Conservation (phyloP, 2,888 invertebrate genomes). For the Drosophila subquinaria region DNA sequence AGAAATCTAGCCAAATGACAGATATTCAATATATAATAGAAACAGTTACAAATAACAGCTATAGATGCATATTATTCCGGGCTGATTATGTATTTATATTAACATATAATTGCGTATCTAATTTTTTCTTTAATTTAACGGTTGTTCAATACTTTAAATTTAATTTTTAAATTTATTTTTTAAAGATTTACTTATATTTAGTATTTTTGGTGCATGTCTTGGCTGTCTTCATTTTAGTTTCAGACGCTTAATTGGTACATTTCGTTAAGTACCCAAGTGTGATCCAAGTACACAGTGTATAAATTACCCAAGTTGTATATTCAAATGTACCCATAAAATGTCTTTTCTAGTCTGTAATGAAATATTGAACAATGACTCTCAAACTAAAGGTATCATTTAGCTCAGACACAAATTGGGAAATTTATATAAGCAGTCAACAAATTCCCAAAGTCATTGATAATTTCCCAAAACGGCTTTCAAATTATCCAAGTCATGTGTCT, state of each 20-base stretch:
- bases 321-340: not conserved
- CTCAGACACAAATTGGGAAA: not conserved
- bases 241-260: not conserved
- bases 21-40: not conserved
- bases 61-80: not conserved
- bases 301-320: not conserved
- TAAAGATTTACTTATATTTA: not conserved
- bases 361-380: not conserved
- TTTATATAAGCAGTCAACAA: too few species aligned
- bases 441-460: too few species aligned
- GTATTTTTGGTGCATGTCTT: conserved; percentile 19
- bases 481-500: not conserved
- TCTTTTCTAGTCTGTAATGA: conserved; percentile 1
- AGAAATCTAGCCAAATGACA: conserved; percentile 3
- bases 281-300: not conserved
- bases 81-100: not conserved
- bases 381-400: not conserved
- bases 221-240: conserved; percentile 1
- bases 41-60: not conserved
- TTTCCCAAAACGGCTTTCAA: not conserved
- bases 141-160: not conserved
- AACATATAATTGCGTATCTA: not conserved
- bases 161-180: not conserved
- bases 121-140: not conserved
- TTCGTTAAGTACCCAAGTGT: conserved; percentile 1